Percentiles rank a stretch among this genome's conserved stretches.
These are phyloP conservation scores for Holacanthus passer DNA, from an alignment of 2,113 vertebrate genomes.

Conservation along the genomic window DNA sequence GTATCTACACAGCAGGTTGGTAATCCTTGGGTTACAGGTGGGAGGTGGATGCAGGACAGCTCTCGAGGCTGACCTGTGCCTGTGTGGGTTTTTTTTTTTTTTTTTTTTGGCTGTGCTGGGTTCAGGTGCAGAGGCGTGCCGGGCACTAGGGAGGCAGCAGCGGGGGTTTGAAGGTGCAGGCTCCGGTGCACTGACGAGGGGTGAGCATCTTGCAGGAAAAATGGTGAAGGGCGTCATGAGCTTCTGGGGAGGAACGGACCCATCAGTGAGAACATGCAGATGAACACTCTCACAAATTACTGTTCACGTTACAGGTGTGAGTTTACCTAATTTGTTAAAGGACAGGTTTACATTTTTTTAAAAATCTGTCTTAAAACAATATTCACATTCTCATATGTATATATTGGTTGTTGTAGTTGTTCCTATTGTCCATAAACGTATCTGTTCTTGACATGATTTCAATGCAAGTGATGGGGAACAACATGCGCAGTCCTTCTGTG, in stretches of 20 bases:
- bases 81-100: neutral
- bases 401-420: neutral
- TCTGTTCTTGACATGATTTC: neutral
- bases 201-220: constrained; percentile 98
- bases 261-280: constrained; percentile 63
- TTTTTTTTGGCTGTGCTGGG: constrained; percentile 59
- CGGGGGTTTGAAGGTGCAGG: constrained; percentile 95
- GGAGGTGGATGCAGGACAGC: constrained; percentile 42
- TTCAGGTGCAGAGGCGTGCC: constrained; percentile 35
- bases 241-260: constrained; percentile 86
- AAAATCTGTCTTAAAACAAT: neutral
- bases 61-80: constrained; percentile 23
- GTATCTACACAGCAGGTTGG: constrained; percentile 64
- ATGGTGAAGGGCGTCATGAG: constrained; percentile 94
- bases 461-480: neutral
- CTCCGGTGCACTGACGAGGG: constrained; percentile 93
- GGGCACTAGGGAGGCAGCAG: constrained; percentile 89
- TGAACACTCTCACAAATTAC: neutral
- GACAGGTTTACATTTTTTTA: constrained; percentile 1
- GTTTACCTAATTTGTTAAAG: neutral
- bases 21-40: constrained; percentile 58
- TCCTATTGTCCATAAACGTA: neutral
- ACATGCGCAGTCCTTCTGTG: neutral
- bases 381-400: neutral
- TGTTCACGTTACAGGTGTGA: neutral